phyloP scores from a whole-genome alignment of 1,140 invertebrate species.

The Dolichoris vasculosae region DNA sequence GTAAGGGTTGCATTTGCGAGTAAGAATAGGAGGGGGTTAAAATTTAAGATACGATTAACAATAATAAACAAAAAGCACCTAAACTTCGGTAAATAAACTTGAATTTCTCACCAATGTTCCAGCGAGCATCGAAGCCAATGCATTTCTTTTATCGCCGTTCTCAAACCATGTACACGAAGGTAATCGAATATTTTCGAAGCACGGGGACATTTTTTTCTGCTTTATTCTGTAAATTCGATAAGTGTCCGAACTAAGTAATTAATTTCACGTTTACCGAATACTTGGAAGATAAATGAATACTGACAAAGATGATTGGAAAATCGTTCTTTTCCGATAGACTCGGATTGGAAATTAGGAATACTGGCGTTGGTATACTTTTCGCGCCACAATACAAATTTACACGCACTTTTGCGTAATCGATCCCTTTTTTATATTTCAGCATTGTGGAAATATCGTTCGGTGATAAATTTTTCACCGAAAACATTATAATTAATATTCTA shows the following conservation, averaged over 20 bases:
- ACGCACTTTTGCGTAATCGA: not conserved
- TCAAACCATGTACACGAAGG: slow-evolving; percentile 79
- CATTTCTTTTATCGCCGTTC: slow-evolving; percentile 85
- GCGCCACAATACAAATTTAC: not conserved
- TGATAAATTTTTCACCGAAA: not conserved
- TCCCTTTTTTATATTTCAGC: not conserved
- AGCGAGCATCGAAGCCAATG: slow-evolving; percentile 86
- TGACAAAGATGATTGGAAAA: not conserved
- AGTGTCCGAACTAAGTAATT: not conserved
- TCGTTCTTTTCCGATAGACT: not conserved
- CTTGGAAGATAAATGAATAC: not conserved
- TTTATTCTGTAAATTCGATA: too few species aligned
- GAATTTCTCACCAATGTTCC: slow-evolving; percentile 84
- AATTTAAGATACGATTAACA: too few species aligned
- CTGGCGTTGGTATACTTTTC: not conserved
- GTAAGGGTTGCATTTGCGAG: too few species aligned
- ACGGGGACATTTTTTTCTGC: slow-evolving; percentile 65
- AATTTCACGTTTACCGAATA: not conserved
- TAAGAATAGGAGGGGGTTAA: too few species aligned
- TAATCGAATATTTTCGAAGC: slow-evolving; percentile 75
- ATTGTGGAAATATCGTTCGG: too few species aligned
- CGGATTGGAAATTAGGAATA: too few species aligned
- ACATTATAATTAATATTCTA: too few species aligned
- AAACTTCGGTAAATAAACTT: slow-evolving; percentile 52
- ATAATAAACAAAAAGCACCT: not conserved